Evolutionary conservation across 2,113 vertebrate genomes (phyloP).

Genomic region (Periophthalmus modestus): DNA sequence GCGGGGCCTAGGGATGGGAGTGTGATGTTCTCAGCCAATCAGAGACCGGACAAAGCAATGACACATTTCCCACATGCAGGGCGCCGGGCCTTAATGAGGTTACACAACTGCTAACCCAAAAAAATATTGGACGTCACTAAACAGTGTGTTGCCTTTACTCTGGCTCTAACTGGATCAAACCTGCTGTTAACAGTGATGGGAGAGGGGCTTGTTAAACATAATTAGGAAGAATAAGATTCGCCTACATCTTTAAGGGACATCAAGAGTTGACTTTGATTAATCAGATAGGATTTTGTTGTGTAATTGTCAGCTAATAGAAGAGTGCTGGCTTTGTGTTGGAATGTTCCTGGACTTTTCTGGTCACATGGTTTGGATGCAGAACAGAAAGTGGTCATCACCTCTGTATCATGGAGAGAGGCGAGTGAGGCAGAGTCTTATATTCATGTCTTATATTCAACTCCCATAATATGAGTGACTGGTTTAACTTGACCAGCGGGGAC

Average conservation of each 20-base stretch:
- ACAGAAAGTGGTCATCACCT: slow-evolving; percentile 5
- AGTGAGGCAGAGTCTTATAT: background rate
- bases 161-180: slow-evolving; percentile 25
- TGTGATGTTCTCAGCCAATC: slow-evolving; percentile 73
- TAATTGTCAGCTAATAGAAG: slow-evolving; percentile 30
- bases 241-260: background rate
- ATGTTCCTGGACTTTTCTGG: slow-evolving; percentile 31
- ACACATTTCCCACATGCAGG: slow-evolving; percentile 68
- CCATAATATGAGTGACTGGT: too few species aligned
- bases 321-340: slow-evolving; percentile 41
- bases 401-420: slow-evolving; percentile 4
- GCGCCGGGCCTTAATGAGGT: slow-evolving; percentile 51
- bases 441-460: background rate
- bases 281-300: slow-evolving; percentile 24
- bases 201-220: background rate
- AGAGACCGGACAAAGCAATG: slow-evolving; percentile 20
- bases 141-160: slow-evolving; percentile 10
- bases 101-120: slow-evolving; percentile 62
- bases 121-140: slow-evolving; percentile 27
- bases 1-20: slow-evolving; percentile 52
- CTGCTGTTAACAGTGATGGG: background rate
- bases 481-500: background rate
- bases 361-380: slow-evolving; percentile 26
- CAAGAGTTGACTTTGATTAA: slow-evolving; percentile 17
- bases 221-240: background rate